These are phyloP conservation scores for Rotaria magnacalcarata DNA, from an alignment of 2,888 invertebrate genomes.

Conservation along the genomic window DNA sequence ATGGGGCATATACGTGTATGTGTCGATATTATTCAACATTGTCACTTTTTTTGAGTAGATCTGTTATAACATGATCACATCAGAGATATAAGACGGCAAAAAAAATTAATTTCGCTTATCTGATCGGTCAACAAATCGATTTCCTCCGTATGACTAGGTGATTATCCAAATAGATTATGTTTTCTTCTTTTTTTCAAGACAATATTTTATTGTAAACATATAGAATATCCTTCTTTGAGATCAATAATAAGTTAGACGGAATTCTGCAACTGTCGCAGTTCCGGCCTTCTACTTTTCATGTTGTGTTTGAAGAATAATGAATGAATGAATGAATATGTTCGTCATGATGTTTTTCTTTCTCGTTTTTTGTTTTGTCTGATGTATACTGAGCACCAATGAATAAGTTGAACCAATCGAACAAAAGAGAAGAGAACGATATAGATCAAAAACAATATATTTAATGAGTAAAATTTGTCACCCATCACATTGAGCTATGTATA, in stretches of 20 bases:
- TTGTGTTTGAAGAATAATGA: neutral
- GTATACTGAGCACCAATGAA: neutral
- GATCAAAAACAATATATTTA: neutral
- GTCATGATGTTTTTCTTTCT: no score
- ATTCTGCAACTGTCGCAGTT: conserved; percentile 1
- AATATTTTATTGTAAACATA: neutral
- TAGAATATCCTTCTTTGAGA: neutral
- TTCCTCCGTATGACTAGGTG: neutral
- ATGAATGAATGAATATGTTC: neutral
- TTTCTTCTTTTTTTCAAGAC: neutral
- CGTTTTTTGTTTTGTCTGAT: neutral
- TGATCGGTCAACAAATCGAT: conserved; percentile 13
- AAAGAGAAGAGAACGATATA: neutral
- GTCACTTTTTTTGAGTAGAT: conserved; percentile 3
- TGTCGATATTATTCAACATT: conserved; percentile 11
- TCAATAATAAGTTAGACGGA: neutral
- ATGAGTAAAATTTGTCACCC: conserved; percentile 1
- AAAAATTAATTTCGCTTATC: neutral
- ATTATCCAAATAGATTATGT: neutral
- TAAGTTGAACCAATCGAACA: neutral
- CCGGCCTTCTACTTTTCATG: neutral
- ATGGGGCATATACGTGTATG: neutral
- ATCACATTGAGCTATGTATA: neutral
- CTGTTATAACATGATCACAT: conserved; percentile 8
- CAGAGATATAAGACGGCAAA: neutral